phyloP scores from a whole-genome alignment of 2,888 invertebrate genomes.

The Plagodis dolabraria region DNA sequence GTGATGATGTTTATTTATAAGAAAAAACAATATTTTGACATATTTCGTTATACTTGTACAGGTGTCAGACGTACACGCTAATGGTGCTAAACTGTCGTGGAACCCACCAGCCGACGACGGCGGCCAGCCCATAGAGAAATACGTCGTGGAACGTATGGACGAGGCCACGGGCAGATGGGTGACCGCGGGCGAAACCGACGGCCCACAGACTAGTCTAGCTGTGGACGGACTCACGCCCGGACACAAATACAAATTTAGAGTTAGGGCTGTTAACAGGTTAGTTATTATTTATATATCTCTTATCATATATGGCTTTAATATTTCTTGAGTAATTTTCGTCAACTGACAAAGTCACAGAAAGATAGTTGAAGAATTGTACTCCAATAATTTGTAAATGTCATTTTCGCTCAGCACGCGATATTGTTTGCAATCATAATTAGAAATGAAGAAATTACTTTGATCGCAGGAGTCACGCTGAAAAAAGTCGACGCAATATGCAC shows the following conservation, averaged over 20 bases:
- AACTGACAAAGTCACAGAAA: too few species aligned
- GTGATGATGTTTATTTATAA: too few species aligned
- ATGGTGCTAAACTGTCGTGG: slow-evolving; percentile 96
- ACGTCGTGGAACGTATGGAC: slow-evolving; percentile 98
- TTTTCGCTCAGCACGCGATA: too few species aligned
- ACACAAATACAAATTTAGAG: slow-evolving; percentile 98
- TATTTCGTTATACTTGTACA: slow-evolving; percentile 31
- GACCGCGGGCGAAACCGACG: slow-evolving; percentile 95
- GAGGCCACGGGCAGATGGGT: slow-evolving; percentile 97
- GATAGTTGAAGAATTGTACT: too few species aligned
- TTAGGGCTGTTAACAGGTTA: slow-evolving; percentile 95
- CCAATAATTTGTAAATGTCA: too few species aligned
- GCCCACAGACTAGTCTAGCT: slow-evolving; percentile 90
- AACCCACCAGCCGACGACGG: slow-evolving; percentile 97
- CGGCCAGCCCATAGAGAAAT: slow-evolving; percentile 96
- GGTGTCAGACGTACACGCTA: slow-evolving; percentile 93
- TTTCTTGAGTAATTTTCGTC: too few species aligned
- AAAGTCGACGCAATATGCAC: too few species aligned
- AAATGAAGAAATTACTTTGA: too few species aligned
- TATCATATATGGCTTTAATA: too few species aligned
- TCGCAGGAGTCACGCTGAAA: too few species aligned
- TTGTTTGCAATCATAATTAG: too few species aligned
- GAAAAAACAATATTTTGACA: too few species aligned
- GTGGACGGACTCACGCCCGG: slow-evolving; percentile 95
- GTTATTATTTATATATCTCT: slow-evolving; percentile 8